phyloP scores from a whole-genome alignment of 2,797 vertebrate genomes.

The Brotula barbata region DNA sequence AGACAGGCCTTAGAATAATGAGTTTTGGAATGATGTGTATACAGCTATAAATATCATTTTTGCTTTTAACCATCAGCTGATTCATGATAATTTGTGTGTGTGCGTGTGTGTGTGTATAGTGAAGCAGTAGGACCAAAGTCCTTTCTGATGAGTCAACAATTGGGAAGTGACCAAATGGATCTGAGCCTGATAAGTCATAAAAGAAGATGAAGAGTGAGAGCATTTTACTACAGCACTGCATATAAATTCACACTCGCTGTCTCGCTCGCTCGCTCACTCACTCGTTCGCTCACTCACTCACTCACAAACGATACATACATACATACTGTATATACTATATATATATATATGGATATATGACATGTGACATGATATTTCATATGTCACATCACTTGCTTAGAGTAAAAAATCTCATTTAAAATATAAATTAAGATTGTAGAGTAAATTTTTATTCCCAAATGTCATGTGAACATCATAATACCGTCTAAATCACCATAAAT shows the following conservation, averaged over 20 bases:
- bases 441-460: too few species aligned
- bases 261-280: constrained; percentile 1
- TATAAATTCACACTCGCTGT: constrained; percentile 25
- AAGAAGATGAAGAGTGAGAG: constrained; percentile 39
- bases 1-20: constrained; percentile 73
- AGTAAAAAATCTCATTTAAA: too few species aligned
- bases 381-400: too few species aligned
- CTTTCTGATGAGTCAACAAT: constrained; percentile 58
- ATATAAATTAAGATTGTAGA: too few species aligned
- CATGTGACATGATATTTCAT: too few species aligned
- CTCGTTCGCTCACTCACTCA: neutral
- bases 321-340: too few species aligned
- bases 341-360: too few species aligned
- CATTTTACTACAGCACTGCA: constrained; percentile 37
- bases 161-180: constrained; percentile 59
- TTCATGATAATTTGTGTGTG: constrained; percentile 60
- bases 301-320: neutral
- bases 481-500: too few species aligned
- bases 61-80: constrained; percentile 72
- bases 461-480: too few species aligned
- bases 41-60: constrained; percentile 74
- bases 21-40: constrained; percentile 72
- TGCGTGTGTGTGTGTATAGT: neutral
- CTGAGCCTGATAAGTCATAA: constrained; percentile 50
- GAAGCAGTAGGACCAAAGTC: neutral